Conservation (phyloP, 2,888 invertebrate species). For the Alloplasta piceator region DNA sequence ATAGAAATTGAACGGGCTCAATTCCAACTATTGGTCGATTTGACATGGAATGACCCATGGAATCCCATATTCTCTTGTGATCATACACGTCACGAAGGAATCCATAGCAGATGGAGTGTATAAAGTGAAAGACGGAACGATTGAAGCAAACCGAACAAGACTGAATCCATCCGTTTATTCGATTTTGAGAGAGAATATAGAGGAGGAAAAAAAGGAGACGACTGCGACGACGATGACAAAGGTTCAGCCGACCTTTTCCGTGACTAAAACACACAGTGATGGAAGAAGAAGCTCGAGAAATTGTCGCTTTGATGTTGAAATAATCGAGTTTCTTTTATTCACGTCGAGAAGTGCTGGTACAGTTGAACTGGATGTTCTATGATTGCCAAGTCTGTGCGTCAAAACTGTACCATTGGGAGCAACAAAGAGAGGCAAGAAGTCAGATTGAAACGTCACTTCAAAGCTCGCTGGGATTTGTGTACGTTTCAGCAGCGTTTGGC, state of each 20-base stretch:
- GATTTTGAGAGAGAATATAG: slow-evolving; percentile 35
- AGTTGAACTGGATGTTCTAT: slow-evolving; percentile 8
- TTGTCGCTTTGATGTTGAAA: slow-evolving; percentile 76
- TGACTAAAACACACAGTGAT: slow-evolving; percentile 59
- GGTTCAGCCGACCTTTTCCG: slow-evolving; percentile 40
- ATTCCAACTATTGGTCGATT: too few species aligned
- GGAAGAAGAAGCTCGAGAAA: slow-evolving; percentile 65
- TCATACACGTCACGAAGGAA: neutral
- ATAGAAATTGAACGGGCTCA: too few species aligned
- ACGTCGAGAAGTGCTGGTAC: slow-evolving; percentile 10
- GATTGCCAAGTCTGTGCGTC: slow-evolving; percentile 38
- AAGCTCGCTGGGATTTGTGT: neutral
- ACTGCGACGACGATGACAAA: slow-evolving; percentile 26
- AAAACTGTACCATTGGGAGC: slow-evolving; percentile 2
- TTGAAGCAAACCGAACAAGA: slow-evolving; percentile 18
- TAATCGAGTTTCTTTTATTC: slow-evolving; percentile 75
- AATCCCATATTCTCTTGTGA: too few species aligned
- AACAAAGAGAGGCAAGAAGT: neutral
- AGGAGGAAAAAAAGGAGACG: slow-evolving; percentile 17
- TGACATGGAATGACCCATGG: too few species aligned
- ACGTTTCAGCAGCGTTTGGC: neutral
- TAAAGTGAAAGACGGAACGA: slow-evolving; percentile 17
- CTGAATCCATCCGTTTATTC: slow-evolving; percentile 43
- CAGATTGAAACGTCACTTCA: neutral
- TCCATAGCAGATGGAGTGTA: neutral